Percentiles rank a stretch among this genome's conserved stretches.
Conservation (phyloP, 1,140 invertebrate genomes). For the Papilio polyxenes region DNA sequence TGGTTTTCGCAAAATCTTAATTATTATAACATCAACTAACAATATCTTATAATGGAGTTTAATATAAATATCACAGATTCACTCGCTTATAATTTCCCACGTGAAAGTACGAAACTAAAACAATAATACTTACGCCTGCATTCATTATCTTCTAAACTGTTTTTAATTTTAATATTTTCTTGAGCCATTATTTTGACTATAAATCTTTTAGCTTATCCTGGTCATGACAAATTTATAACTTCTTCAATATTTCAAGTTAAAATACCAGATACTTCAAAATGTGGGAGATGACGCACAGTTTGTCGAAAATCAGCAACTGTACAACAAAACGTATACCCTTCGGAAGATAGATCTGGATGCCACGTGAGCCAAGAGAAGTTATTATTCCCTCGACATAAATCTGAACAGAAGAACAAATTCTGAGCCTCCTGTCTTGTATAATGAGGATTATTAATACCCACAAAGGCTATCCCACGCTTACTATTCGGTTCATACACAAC, state of each 20-base stretch:
- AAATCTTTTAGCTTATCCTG: background rate
- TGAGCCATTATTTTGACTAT: background rate
- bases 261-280: constrained; percentile 59
- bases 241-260: constrained; percentile 48
- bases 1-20: background rate
- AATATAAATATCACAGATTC: background rate
- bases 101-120: constrained; percentile 12
- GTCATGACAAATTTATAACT: background rate
- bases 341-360: constrained; percentile 58
- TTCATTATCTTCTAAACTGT: background rate
- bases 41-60: background rate
- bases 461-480: constrained; percentile 71
- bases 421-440: constrained; percentile 53
- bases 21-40: background rate
- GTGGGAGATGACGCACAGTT: constrained; percentile 63
- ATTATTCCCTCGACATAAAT: constrained; percentile 57
- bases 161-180: background rate
- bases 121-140: background rate
- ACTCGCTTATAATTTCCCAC: background rate
- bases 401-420: constrained; percentile 65
- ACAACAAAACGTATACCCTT: constrained; percentile 71
- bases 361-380: constrained; percentile 67
- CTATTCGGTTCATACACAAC: constrained; percentile 75
- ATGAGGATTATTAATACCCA: constrained; percentile 81
- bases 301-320: constrained; percentile 59